Evolutionary conservation across 2,113 vertebrate species (phyloP).

Genomic region (Tauraco erythrolophus): DNA sequence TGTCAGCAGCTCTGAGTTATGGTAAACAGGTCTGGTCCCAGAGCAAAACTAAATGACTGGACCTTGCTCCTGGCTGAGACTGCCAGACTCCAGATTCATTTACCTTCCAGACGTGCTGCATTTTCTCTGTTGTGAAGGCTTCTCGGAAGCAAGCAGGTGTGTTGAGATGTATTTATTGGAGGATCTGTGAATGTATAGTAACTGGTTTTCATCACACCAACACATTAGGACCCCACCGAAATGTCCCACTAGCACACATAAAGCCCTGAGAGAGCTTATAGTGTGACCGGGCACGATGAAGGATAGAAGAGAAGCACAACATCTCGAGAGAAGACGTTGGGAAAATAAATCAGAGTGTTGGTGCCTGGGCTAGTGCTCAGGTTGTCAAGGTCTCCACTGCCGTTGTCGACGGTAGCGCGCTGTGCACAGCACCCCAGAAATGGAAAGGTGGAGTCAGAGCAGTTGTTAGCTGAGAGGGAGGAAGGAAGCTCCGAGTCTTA

Average conservation of each 20-base stretch:
- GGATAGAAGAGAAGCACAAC: neutral
- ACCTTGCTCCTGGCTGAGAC: neutral
- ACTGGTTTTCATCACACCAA: neutral
- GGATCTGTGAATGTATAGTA: neutral
- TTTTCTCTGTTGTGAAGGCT: neutral
- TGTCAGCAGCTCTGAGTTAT: slow-evolving; percentile 10
- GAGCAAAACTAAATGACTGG: neutral
- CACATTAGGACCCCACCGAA: neutral
- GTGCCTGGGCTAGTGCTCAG: too few species aligned
- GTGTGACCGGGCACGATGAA: neutral
- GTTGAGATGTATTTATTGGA: neutral
- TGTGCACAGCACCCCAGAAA: neutral
- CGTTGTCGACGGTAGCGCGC: neutral
- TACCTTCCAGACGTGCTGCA: neutral
- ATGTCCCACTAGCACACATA: neutral
- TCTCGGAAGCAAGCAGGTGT: neutral
- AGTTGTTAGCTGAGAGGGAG: neutral
- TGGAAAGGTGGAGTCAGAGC: neutral
- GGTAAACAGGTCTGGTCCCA: neutral
- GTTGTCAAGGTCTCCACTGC: neutral
- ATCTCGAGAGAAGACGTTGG: neutral
- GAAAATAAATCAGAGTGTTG: neutral
- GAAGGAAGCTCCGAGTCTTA: neutral
- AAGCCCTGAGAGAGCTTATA: neutral
- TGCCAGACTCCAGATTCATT: neutral